Evolutionary conservation across 2,888 invertebrate genomes (phyloP), one percentile per base, ranked within the genome.

Genomic region (Norana najaformis): DNA sequence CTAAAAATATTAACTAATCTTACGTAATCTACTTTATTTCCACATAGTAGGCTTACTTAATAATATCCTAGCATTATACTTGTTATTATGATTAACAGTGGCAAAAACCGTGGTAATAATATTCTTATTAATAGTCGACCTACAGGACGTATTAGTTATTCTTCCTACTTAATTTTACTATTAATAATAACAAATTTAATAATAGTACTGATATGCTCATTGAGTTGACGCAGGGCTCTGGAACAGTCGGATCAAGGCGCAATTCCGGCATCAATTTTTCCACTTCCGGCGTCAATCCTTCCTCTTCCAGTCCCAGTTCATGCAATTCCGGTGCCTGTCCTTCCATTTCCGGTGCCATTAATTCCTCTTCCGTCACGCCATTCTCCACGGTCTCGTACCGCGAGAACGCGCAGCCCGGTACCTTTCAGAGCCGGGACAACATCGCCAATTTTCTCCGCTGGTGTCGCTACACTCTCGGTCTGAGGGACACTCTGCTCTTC

Each of bases 361-460:
- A 0, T 39, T 35, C 37, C 34, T 30, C 41, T 20, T 36, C 88
- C n/a, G 88, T 18, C 16, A 23, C 35, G 11, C 41, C 47, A 39
- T 34, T 39, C 20, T 35, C 39, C 38, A 35, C 83, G 38, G 37
- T 90, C 82, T 30, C 47, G 23, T 91, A 82, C 82, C 38, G 90
- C n/a, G 96, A 96, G 89, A 97, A 97, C 85, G 98, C 98, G 90
- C 97, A 97, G 88, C 93, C 97, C 83, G 97, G 97, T 93, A 98
- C 98, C 90, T 98, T 98, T 96, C 98, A 98, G 95, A 97, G 98
- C 82, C 96, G 98, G 93, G 99, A 99, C 96, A 99, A 99, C 95
- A 97, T 99, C 23, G 97, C 98, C 93, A 98, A 98, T 96, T 99
- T 98, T 95, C 98, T 99, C 93, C 96, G 96, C 90, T 98, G 97